Base-by-base conservation (phyloP, 2,113 vertebrate species). In the Regulus satrapa region DNA sequence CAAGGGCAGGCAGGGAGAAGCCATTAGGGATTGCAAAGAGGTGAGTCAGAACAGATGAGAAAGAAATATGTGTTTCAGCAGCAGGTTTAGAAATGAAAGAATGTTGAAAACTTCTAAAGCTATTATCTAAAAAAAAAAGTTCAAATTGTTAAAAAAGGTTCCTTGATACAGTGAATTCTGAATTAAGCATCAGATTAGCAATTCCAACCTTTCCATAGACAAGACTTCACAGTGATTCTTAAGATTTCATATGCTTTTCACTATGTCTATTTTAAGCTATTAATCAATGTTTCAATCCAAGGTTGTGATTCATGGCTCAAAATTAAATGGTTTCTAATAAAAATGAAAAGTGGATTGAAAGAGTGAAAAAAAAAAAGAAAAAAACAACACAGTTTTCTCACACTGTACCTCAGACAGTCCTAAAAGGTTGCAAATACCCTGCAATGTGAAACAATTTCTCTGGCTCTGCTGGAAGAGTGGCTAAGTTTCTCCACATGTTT, bases 21-120 rank as follows among this genome's bases (percentile, higher is more conserved):
- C 76, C 93, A 94, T 93, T 91, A 94, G 88, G 90, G 73, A 96
- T 15, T 79, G 90, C 43, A 58, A 92, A 86, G 58, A 93, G 76
- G 76, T 63, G 69, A 95, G 49, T 87, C 85, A 95, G 92, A 95
- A 80, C 14, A 91, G 66, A 89, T 73, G 83, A 82, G 83, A 90
- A 34, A 95, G 80, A 96, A 93, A 89, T 63, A 55, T 11, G 21
- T 73, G 41, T 92, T 95, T 88, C 76, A 88, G 76, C 43, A 86
- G 92, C 62, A 89, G 49, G 84, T 85, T 93, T 79, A 85, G 82
- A 95, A 95, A 79, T 0, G 0, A 58, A 92, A 85, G 58, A 64
- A 76, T 49, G 18, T 26, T 79, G 76, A 55, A 92, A 91, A 90
- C 49, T 73, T 96, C 62, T 76, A 54, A 76, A 85, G 59, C 7